phyloP scores from a whole-genome alignment of 2,113 vertebrate genomes.

The Monopterus albus region DNA sequence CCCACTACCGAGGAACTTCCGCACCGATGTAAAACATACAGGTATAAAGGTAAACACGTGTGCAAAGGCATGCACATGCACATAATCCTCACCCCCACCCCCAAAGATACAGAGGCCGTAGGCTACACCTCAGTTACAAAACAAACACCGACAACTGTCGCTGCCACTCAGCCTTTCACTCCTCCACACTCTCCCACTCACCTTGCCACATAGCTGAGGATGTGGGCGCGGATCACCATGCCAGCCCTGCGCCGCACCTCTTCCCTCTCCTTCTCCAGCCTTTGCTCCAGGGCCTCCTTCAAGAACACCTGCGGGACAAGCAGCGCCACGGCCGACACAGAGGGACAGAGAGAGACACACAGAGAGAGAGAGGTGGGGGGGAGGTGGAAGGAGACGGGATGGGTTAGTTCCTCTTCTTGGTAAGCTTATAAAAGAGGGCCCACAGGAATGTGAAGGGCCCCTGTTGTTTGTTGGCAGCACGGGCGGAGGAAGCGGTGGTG shows the following conservation, averaged over 20 bases:
- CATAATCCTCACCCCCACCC: background rate
- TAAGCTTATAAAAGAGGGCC: constrained; percentile 55
- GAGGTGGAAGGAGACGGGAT: constrained; percentile 33
- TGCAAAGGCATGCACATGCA: constrained; percentile 44
- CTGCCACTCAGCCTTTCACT: constrained; percentile 58
- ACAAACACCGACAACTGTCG: constrained; percentile 74
- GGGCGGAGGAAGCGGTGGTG: constrained; percentile 63
- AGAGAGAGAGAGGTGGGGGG: constrained; percentile 13
- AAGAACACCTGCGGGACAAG: constrained; percentile 89
- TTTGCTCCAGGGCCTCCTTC: constrained; percentile 94
- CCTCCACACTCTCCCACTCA: constrained; percentile 72
- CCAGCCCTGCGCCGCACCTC: constrained; percentile 89
- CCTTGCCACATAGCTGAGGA: constrained; percentile 96
- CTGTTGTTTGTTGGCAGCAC: constrained; percentile 63
- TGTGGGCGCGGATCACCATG: constrained; percentile 91
- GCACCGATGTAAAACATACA: constrained; percentile 29
- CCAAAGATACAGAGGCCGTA: constrained; percentile 6
- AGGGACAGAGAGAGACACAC: constrained; percentile 34
- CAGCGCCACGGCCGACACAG: constrained; percentile 58
- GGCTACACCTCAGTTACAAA: constrained; percentile 58
- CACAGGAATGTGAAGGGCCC: constrained; percentile 60
- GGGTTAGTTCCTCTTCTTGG: constrained; percentile 69
- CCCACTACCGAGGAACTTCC: background rate
- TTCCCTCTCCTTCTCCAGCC: constrained; percentile 91
- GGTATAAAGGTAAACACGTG: constrained; percentile 35